These are phyloP conservation scores for Luperina nickerlii DNA, from an alignment of 2,888 invertebrate species.

Conservation along the genomic window DNA sequence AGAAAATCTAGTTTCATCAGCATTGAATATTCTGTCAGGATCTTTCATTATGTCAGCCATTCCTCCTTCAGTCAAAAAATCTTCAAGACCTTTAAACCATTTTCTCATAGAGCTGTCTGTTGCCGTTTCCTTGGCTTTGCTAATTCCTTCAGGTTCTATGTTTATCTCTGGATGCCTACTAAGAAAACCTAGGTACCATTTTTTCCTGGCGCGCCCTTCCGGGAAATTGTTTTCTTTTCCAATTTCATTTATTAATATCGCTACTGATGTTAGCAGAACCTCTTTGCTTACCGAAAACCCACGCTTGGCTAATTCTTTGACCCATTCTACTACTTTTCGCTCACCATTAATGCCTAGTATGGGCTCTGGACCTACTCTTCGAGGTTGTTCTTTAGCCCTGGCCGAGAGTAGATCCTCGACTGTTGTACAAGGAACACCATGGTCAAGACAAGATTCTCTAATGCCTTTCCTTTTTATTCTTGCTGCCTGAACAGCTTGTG, in stretches of 20 bases:
- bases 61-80: slow-evolving; percentile 2
- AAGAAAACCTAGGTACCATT: neutral
- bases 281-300: neutral
- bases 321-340: slow-evolving; percentile 4
- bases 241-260: neutral
- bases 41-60: neutral
- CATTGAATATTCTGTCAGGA: slow-evolving; percentile 9
- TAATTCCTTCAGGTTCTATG: neutral
- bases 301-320: neutral
- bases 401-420: neutral
- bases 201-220: too few relatives aligned
- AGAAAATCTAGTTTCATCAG: slow-evolving; percentile 10
- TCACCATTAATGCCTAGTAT: neutral
- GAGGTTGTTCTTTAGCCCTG: neutral
- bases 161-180: neutral
- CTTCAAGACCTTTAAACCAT: slow-evolving; percentile 7
- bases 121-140: neutral
- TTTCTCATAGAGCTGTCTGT: neutral
- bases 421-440: neutral
- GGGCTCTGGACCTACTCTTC: neutral
- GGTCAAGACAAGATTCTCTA: neutral
- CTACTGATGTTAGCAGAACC: neutral
- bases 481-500: neutral
- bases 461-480: neutral
- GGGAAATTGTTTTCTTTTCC: neutral